Base-by-base conservation (phyloP, 2,888 invertebrate genomes). In the Parthenolecanium corni region DNA sequence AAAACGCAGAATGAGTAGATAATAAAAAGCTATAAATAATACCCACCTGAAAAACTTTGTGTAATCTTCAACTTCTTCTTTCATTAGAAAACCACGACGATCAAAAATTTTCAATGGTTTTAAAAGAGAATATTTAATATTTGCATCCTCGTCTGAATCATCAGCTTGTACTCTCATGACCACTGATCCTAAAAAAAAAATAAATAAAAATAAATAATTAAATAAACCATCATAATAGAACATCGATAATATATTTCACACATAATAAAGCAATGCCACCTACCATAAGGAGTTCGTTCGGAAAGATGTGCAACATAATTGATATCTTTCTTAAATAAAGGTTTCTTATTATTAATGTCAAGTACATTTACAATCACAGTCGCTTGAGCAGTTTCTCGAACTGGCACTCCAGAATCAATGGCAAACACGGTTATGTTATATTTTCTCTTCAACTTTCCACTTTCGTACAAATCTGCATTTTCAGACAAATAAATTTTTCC, bases 281-380 rank as follows among this genome's bases (percentile, higher is more conserved):
- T 68, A 66, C 81, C 82, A 16, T 81, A 74, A 65, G 78, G 76
- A 0, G 82, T 80, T 68, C 82, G 78, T 71, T 86, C 86, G 0
- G 85, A 85, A 4, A 86, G 81, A 68, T 73, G 71, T 12, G 68
- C 65, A 9, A 71, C 70, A 66, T 86, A 85, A 23, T 83, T 82
- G 0, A 81, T 78, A 57, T 80, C 80, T 52, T 78, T 77, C 58
- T 79, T 82, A 68, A 91, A 90, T 65, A 77, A 79, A 0, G 91
- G 91, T 16, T 86, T 81, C 70, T 89, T 89, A 70, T 91, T 86
- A 69, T 90, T 90, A 0, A 86, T 83, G 68, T 87, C 87, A 68
- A 82, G 77, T 2, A 88, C 80, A 46, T 80, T 82, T 2, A 88
- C 82, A 63, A 80, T 83, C 0, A 83, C 84, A 0, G 84, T 85